Evolutionary conservation across 2,113 vertebrate genomes (phyloP), one percentile per base, ranked within the genome.

Genomic region (Elephas maximus): DNA sequence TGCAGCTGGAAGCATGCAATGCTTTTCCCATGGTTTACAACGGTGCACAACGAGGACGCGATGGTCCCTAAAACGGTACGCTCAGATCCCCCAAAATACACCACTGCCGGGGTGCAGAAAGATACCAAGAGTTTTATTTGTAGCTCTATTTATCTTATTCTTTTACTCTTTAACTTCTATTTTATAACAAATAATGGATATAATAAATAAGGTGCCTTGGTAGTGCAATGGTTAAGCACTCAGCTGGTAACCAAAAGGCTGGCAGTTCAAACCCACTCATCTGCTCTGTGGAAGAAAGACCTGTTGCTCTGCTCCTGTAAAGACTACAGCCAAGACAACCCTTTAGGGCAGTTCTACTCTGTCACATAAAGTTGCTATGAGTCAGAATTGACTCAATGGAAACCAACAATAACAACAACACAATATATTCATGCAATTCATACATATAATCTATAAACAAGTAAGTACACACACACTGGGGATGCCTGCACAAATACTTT

Each of bases 1-100:
- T 6, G 17, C 21, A 48, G 26, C 4, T 63, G 57, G 74, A 1
- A 0, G 10, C 0, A 1, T 8, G 26, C 48, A 53, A 20, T 5
- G 2, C 18, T 53, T 57, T 63, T 30, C 71, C 53, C n/a, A 84
- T 23, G 63, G 67, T 23, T 21, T 28, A 44, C 21, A 65, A 80
- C 4, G 30, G 41, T 17, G 4, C 60, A 37, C 60, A 67, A 37
- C 76, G 37, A 88, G 44, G 51, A 37, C 9, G 23, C 7, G 15
- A n/a, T 1, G 2, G n/a, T 48, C 44, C 63, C 88, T 51, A 11
- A 65, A 69, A 18, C 18, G 12, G 11, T 57, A 57, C 15, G 48
- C 8, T 24, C 30, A 12, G 2, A 41, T 2, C 5, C 78, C 44
- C 17, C 44, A 73, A 89, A 44, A 82, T 4, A 81, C 6, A 44